Evolutionary conservation across 2,888 invertebrate species (phyloP).

Genomic region (Rhogogaster chlorosoma): DNA sequence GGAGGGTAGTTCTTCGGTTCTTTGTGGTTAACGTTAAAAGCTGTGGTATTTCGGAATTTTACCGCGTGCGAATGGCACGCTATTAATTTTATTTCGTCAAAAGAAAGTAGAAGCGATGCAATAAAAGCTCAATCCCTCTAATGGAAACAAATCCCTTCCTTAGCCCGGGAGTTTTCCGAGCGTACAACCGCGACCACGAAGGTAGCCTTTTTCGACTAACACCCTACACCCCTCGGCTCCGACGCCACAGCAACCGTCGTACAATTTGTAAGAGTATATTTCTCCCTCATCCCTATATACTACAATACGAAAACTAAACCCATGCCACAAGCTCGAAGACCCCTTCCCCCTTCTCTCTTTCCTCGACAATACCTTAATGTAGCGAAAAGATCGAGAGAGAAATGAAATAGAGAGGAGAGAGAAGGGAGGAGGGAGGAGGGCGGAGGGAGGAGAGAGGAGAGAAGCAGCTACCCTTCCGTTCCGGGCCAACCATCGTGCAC

Average conservation of each 20-base stretch:
- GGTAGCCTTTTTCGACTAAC: conserved; percentile 43
- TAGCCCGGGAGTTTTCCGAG: conserved; percentile 58
- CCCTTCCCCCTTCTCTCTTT: conserved; percentile 52
- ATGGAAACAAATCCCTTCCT: conserved; percentile 75
- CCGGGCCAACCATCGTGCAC: conserved; percentile 50
- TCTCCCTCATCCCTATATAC: conserved; percentile 69
- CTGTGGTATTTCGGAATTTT: conserved; percentile 7
- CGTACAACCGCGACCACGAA: conserved; percentile 58
- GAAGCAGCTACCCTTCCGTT: conserved; percentile 30
- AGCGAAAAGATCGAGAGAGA: conserved; percentile 20
- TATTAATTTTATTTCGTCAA: conserved; percentile 51
- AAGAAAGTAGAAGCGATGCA: conserved; percentile 69
- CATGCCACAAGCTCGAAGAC: conserved; percentile 15
- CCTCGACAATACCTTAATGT: conserved; percentile 34
- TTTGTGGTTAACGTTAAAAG: conserved; percentile 24
- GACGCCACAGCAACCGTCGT: conserved; percentile 59
- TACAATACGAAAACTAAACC: conserved; percentile 54
- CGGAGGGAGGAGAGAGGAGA: neutral
- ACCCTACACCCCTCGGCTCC: conserved; percentile 54
- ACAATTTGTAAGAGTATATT: conserved; percentile 77
- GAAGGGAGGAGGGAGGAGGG: neutral
- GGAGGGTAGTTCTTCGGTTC: conserved; percentile 12
- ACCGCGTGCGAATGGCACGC: conserved; percentile 45
- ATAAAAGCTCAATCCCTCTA: conserved; percentile 77
- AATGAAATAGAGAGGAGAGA: neutral